Base-by-base conservation (phyloP, 1,140 invertebrate genomes). In the Chelonus insularis region DNA sequence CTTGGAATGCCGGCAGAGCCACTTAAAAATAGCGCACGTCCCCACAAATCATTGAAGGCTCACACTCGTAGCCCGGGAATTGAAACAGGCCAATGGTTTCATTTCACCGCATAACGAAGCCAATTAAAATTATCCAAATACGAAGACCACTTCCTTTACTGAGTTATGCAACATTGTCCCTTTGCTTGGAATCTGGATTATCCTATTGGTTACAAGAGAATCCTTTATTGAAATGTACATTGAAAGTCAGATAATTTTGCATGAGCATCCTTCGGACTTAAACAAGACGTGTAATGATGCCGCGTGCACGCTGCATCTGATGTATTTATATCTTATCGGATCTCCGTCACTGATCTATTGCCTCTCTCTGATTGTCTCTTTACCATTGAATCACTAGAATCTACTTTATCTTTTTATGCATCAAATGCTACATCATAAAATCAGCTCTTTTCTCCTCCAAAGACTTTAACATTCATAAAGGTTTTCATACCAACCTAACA, bases 1-100 rank as follows among this genome's bases (percentile, higher is more conserved):
- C 37, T 14, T 7, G 41, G 39, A 61, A 61, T 61, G 39, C 36
- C 37, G 12, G 32, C 51, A 18, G 25, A 55, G 64, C 64, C 64
- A 66, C 64, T 66, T 66, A 66, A 66, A 66, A 66, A 66, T 66
- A 60, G 60, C 60, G 3, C 25, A 60, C 54, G 57, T 62, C 57
- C 57, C 43, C 60, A 66, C 64, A 66, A 66, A 66, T 66, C 64
- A 66, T 66, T 66, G 60, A 47, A n/a, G 29, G 43, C 20, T 50
- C 51, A 9, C 20, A n/a, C 21, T 23, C 45, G 1, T 9, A 52
- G 11, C 12, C 14, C 1, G 1, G 29, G 36, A n/a, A 55, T 37
- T 41, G 34, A 14, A 16, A 34, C 8, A 51, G 12, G n/a, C 6
- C 12, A 54, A 11, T 16, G 39, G 37, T 43, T 43, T 56, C 12